Conservation (phyloP, 2,888 invertebrate species). For the Diarsia dahlii region DNA sequence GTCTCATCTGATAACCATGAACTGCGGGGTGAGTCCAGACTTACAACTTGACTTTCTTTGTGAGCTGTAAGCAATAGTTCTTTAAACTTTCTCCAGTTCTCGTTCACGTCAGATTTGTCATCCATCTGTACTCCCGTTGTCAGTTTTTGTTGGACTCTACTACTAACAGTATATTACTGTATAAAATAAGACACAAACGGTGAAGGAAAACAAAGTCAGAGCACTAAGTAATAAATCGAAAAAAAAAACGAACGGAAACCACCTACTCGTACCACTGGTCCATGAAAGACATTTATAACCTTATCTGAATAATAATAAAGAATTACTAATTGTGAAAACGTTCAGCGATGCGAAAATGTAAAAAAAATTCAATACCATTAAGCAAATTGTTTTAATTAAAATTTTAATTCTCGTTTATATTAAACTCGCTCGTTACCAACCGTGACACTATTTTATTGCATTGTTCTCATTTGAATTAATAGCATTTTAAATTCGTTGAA, state of each 20-base stretch:
- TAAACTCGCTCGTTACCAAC: slow-evolving; percentile 8
- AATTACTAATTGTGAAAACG: not conserved
- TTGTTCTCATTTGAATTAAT: slow-evolving; percentile 17
- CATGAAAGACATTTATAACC: not conserved
- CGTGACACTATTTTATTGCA: slow-evolving; percentile 14
- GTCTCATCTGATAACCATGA: too few relatives aligned
- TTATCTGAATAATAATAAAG: not conserved
- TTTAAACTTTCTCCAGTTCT: too few relatives aligned
- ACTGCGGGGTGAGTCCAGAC: too few relatives aligned
- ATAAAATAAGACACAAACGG: not conserved
- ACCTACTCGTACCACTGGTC: not conserved
- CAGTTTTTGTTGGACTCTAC: too few relatives aligned
- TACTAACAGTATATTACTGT: not conserved
- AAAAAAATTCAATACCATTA: slow-evolving; percentile 15
- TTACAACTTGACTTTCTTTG: too few relatives aligned
- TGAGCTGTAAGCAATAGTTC: too few relatives aligned
- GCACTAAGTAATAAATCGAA: not conserved
- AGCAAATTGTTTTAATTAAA: slow-evolving; percentile 27
- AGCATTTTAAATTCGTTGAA: slow-evolving; percentile 13
- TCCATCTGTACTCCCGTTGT: too few relatives aligned
- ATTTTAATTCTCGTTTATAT: slow-evolving; percentile 12
- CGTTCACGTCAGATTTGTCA: too few relatives aligned
- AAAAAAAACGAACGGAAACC: not conserved
- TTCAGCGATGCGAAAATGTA: not conserved
- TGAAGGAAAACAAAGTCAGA: not conserved